Base-by-base conservation (phyloP, 2,113 vertebrate species). In the Thermophis baileyi region DNA sequence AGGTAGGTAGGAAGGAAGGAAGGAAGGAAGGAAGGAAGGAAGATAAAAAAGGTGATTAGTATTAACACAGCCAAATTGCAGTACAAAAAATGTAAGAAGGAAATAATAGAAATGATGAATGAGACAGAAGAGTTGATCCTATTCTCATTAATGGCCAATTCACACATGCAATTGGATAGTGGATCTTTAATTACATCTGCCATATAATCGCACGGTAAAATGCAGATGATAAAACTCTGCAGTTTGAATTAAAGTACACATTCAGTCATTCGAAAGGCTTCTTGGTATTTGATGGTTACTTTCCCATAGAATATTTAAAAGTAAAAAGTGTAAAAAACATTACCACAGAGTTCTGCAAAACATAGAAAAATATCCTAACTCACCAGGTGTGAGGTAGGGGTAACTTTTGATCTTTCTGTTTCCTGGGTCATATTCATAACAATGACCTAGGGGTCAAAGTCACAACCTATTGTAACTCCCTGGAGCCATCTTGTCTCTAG, bases 361-460 rank as follows among this genome's bases (percentile, higher is more conserved):
- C 93, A 93, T 95, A 90, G 93, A 91, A 95, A 90, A 74, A n/a
- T 57, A 89, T 93, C 50, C 25, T 91, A 55, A 93, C 54, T 74
- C 85, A 63, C 85, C 74, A 90, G 54, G 55, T 94, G 49, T 87
- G 81, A 54, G 40, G 54, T 89, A 46, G 27, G 0, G 4, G 46
- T 95, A 89, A 88, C 11, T 87, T 96, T 95, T 95, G 94, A 95
- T 95, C 90, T 87, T 25, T 91, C 81, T 16, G 88, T 81, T 93
- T 91, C 69, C 88, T 94, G 90, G 54, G 81, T 93, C 91, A 50
- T 0, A 0, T 89, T 95, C 93, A 94, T 90, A 90, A 89, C 1
- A 1, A 57, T 55, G 89, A 50, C 46, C 91, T 92, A 85, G 35
- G 87, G 93, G 88, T 92, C 88, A 92, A 92, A 63, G 55, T 54